phyloP scores from a whole-genome alignment of 2,113 vertebrate species.

The Taurulus bubalis region DNA sequence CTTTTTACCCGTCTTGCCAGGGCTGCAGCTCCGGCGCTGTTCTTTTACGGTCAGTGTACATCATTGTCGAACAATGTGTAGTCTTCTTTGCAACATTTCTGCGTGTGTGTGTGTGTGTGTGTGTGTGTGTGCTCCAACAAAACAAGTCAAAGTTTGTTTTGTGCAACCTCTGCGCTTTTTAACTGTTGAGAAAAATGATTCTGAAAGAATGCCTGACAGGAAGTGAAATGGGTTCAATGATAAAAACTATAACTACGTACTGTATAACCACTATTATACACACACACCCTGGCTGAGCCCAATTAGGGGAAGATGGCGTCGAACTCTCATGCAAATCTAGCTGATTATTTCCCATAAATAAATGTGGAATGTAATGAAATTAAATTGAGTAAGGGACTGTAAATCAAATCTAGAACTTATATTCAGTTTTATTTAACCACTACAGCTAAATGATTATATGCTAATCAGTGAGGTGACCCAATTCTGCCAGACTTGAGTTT shows the following conservation, averaged over 20 bases:
- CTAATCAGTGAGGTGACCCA: not conserved
- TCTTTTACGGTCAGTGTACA: slow-evolving; percentile 3
- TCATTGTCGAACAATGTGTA: slow-evolving; percentile 11
- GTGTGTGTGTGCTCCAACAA: not conserved
- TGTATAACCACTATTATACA: not conserved
- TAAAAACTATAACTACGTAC: not conserved
- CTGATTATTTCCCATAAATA: not conserved
- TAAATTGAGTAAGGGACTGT: not conserved
- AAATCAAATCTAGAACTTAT: not conserved
- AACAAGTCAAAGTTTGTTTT: not conserved
- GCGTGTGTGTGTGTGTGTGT: not conserved
- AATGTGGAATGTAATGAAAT: not conserved
- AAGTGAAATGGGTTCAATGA: slow-evolving; percentile 18
- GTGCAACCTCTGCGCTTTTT: slow-evolving; percentile 27
- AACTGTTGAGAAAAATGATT: not conserved
- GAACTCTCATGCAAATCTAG: not conserved
- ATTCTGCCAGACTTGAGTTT: not conserved
- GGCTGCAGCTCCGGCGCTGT: not conserved
- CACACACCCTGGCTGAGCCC: not conserved
- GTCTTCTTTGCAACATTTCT: slow-evolving; percentile 1
- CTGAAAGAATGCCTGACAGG: slow-evolving; percentile 6
- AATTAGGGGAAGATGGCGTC: not conserved
- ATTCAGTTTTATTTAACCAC: not conserved
- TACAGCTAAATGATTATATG: not conserved
- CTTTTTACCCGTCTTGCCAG: not conserved